A percentile compares a stretch with the other conserved stretches of the same genome.
These are phyloP conservation scores for Coreoperca whiteheadi DNA, from an alignment of 2,113 vertebrate genomes.

Conservation along the genomic window DNA sequence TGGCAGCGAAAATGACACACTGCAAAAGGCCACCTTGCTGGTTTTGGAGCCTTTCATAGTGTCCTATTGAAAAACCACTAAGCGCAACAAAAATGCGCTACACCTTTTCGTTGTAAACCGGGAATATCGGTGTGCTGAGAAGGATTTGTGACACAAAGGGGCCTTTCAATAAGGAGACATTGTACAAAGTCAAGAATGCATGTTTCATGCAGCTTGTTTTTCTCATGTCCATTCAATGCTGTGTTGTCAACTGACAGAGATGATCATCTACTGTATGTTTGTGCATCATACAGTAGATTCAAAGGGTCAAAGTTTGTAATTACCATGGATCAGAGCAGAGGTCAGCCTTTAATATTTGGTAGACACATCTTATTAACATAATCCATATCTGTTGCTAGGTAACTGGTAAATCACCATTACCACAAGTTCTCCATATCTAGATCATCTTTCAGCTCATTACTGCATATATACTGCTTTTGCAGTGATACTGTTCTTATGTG, in stretches of 20 bases:
- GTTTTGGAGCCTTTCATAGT: slow-evolving; percentile 5
- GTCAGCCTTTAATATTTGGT: slow-evolving; percentile 25
- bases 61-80: background rate
- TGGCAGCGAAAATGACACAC: slow-evolving; percentile 6
- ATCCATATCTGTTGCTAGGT: slow-evolving; percentile 35
- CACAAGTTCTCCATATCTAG: background rate
- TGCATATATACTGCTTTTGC: background rate
- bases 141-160: slow-evolving; percentile 5
- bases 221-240: background rate
- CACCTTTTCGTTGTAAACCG: background rate
- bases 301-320: slow-evolving; percentile 15
- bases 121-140: background rate
- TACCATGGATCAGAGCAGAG: slow-evolving; percentile 10
- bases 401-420: slow-evolving; percentile 34
- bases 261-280: too few species aligned
- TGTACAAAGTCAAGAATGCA: background rate
- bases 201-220: background rate
- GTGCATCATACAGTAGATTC: background rate
- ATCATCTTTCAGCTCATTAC: background rate
- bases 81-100: slow-evolving; percentile 7
- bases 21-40: slow-evolving; percentile 27
- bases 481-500: background rate
- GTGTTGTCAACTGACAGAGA: background rate
- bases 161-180: background rate
- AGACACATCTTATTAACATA: slow-evolving; percentile 24